Evolutionary conservation across 2,113 vertebrate species (phyloP).

Genomic region (Sylvia atricapilla): DNA sequence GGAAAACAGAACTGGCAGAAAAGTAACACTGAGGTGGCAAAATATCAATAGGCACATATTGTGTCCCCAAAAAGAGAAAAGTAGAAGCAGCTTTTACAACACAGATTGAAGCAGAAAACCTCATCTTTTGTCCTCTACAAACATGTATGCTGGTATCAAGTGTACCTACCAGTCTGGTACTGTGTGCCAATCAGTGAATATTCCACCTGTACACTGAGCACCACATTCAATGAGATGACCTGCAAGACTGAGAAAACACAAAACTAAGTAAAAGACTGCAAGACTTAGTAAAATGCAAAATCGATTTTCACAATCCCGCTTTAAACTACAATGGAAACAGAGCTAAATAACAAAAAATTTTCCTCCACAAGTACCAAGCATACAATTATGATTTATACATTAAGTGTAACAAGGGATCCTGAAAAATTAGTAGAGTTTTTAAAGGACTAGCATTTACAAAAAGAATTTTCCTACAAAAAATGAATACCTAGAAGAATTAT

Average conservation of each 20-base stretch:
- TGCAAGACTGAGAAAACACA: conserved; percentile 73
- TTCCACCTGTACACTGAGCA: conserved; percentile 84
- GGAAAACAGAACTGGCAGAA: background rate
- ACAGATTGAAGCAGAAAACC: background rate
- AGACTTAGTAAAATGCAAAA: background rate
- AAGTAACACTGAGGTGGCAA: rapidly evolving
- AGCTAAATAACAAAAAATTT: background rate
- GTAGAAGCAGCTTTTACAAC: background rate
- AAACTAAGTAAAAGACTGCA: no score
- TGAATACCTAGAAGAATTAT: background rate
- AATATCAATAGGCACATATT: background rate
- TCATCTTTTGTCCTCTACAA: background rate
- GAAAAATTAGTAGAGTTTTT: background rate
- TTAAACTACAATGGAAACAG: background rate
- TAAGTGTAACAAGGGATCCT: background rate
- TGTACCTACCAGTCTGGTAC: conserved; percentile 82
- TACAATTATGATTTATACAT: background rate
- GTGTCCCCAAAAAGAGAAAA: background rate
- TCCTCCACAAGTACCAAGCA: background rate
- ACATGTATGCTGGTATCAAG: background rate
- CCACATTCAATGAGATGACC: conserved; percentile 88
- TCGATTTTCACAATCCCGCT: background rate
- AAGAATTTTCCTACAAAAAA: background rate
- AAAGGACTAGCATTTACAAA: background rate
- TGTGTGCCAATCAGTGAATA: conserved; percentile 87